Base-by-base conservation (phyloP, 2,797 vertebrate genomes). In the Graptemys geographica region DNA sequence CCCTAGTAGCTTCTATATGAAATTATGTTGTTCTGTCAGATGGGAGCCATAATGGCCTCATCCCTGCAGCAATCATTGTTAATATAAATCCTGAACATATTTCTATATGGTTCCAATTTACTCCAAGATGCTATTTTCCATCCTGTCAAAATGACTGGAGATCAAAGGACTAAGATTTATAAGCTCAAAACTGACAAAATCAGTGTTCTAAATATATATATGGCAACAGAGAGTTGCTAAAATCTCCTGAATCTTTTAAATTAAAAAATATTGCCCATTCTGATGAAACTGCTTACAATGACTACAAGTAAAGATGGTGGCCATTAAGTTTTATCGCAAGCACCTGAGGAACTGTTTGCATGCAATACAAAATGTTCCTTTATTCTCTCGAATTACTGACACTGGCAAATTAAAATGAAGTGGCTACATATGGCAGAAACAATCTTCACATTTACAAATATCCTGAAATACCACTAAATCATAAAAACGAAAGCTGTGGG, bases 31-130 rank as follows among this genome's bases (percentile, higher is more conserved):
- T 95, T 98, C 98, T 99, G 98, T 99, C 99, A 98, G 98, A 98
- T 96, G 96, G 98, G 98, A 97, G 98, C 98, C 98, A 98, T 99
- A 99, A 99, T 99, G 98, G 98, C 98, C 98, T 99, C 98, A 99
- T 99, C 99, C 99, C 98, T 97, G 98, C 98, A 98, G 98, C 99
- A 99, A 99, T 99, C 99, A 99, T 99, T 99, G 99, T 99, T 99
- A 99, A 99, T 98, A 99, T 98, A 98, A 99, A 98, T 98, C 98
- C 98, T 98, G 93, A 95, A 97, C 97, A 98, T 98, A 98, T 97
- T 98, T 98, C 97, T 98, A 96, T 91, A 97, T 94, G 44, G 94
- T 91, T 98, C 97, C 97, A 98, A 98, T 98, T 98, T 98, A 97
- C 96, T 97, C 92, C 93, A 97, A 97, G 98, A 98, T 96, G 97